Evolutionary conservation across 2,113 vertebrate genomes (phyloP).

Genomic region (Propithecus coquereli): DNA sequence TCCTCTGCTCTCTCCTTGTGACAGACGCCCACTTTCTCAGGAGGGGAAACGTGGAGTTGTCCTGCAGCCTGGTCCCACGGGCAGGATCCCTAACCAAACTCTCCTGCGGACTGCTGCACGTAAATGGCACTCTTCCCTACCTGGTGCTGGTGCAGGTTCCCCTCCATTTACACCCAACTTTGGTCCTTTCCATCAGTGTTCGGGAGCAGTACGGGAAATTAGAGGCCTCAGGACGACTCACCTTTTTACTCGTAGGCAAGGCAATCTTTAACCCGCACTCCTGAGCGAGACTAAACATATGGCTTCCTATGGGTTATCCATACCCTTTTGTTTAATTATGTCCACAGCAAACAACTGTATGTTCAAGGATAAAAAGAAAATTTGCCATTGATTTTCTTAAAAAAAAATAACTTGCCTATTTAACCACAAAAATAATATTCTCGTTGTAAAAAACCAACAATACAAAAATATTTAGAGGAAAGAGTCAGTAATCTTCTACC

Average conservation of each 20-base stretch:
- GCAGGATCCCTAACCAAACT: not conserved
- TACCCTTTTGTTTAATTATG: not conserved
- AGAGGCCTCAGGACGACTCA: fast-evolving
- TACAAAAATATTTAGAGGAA: not conserved
- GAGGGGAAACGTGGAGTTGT: not conserved
- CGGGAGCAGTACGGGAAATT: too few relatives aligned
- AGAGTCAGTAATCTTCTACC: not conserved
- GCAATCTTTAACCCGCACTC: not conserved
- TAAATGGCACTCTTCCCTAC: not conserved
- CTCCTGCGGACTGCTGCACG: not conserved
- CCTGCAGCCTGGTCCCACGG: not conserved
- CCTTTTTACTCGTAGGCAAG: not conserved
- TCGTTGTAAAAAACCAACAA: not conserved
- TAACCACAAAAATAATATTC: not conserved
- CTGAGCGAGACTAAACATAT: not conserved
- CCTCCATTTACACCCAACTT: not conserved
- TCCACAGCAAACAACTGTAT: not conserved
- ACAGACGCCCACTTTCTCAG: not conserved
- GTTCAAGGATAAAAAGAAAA: not conserved
- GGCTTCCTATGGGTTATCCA: not conserved
- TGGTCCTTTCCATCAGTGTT: not conserved
- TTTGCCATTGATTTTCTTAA: not conserved
- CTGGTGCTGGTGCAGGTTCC: not conserved
- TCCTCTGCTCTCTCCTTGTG: not conserved
- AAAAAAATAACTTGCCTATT: not conserved